phyloP scores from a whole-genome alignment of 1,140 invertebrate species.

The Ctenoplectra terminalis region DNA sequence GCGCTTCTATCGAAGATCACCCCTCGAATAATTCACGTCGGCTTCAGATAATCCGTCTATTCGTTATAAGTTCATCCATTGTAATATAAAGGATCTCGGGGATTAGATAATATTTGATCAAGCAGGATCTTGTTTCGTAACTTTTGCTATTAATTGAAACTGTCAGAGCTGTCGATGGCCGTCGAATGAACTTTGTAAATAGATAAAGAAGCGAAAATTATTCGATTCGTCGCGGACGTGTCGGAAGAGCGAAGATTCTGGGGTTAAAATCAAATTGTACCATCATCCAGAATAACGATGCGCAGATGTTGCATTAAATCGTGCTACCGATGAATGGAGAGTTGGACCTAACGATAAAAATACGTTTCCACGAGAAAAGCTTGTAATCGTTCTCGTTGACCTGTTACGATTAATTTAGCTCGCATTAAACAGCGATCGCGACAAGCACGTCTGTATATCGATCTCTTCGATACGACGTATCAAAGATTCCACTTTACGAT shows the following conservation, averaged over 20 bases:
- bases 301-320: no score
- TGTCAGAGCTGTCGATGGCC: no score
- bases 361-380: background rate
- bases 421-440: background rate
- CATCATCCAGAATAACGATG: no score
- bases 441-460: constrained; percentile 7
- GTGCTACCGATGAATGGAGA: background rate
- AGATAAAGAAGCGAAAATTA: background rate
- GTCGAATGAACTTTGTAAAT: background rate
- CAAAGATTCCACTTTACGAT: background rate
- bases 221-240: background rate
- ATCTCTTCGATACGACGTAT: background rate
- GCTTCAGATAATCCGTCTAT: background rate
- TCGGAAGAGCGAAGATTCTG: background rate
- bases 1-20: background rate
- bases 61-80: background rate
- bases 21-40: background rate
- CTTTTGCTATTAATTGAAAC: background rate
- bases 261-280: no score
- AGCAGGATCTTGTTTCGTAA: background rate
- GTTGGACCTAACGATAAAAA: background rate
- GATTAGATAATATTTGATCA: background rate
- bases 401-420: background rate
- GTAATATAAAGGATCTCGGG: background rate
- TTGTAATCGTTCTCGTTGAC: background rate